A percentile compares a stretch with the other conserved stretches of the same genome.
Evolutionary conservation across 2,797 vertebrate species (phyloP).

Genomic region (Lacerta agilis): DNA sequence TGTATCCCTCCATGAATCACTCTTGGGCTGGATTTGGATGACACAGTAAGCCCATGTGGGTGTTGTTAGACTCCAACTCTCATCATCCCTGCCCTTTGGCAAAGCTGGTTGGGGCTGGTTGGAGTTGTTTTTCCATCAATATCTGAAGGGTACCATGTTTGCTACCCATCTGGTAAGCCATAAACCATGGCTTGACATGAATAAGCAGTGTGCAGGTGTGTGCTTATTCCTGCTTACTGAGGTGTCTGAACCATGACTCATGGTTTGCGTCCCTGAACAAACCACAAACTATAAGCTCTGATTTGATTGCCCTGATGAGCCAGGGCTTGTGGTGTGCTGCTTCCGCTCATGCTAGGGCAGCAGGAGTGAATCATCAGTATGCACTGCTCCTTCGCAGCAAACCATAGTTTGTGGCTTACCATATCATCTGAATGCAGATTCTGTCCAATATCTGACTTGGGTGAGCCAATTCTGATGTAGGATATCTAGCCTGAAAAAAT

Average conservation of each 20-base stretch:
- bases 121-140: neutral
- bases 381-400: too few relatives aligned
- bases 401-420: too few relatives aligned
- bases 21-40: neutral
- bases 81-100: neutral
- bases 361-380: neutral
- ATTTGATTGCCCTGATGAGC: neutral
- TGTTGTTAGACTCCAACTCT: neutral
- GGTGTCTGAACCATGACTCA: neutral
- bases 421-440: neutral
- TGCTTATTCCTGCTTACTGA: neutral
- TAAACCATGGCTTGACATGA: neutral
- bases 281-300: neutral
- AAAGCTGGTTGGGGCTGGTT: neutral
- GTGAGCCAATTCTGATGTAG: neutral
- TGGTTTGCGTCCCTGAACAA: neutral
- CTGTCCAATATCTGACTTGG: neutral
- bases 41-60: neutral
- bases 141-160: too few relatives aligned
- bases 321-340: neutral
- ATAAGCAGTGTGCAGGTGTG: neutral
- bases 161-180: neutral
- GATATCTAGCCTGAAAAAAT: neutral
- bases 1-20: neutral
- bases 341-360: neutral